phyloP scores from a whole-genome alignment of 2,113 vertebrate genomes.

The Motacilla alba region DNA sequence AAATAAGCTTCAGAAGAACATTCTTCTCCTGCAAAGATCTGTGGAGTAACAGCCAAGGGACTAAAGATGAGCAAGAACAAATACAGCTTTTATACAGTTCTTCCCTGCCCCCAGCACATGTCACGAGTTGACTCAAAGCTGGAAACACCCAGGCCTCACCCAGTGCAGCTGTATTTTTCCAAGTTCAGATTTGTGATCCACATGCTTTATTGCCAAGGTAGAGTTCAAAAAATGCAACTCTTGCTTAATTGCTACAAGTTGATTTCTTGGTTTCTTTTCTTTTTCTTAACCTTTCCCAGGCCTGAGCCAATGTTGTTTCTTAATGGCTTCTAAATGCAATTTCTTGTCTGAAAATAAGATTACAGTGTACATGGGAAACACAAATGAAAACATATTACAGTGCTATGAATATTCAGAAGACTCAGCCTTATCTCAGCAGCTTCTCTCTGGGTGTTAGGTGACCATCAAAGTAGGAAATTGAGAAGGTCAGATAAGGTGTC shows the following conservation, averaged over 20 bases:
- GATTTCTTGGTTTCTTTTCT: background rate
- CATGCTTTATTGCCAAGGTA: background rate
- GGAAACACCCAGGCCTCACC: background rate
- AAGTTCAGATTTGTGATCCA: background rate
- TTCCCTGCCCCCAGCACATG: background rate
- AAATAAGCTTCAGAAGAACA: background rate
- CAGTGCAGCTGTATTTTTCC: background rate
- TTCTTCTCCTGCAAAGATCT: background rate
- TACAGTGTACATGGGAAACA: background rate
- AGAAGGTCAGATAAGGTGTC: background rate
- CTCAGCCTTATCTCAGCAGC: background rate
- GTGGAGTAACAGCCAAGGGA: background rate
- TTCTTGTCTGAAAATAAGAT: constrained; percentile 13
- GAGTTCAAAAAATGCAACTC: background rate
- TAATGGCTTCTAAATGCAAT: constrained; percentile 1
- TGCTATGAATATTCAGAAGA: background rate
- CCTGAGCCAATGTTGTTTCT: background rate
- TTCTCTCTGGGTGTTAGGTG: background rate
- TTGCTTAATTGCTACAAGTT: background rate
- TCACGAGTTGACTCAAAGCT: background rate
- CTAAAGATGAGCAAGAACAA: background rate
- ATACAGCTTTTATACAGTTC: background rate
- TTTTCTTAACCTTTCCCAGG: background rate
- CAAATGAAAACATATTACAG: background rate
- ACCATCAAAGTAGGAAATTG: background rate